phyloP scores from a whole-genome alignment of 1,140 invertebrate species.

The Teleopsis dalmanni region DNA sequence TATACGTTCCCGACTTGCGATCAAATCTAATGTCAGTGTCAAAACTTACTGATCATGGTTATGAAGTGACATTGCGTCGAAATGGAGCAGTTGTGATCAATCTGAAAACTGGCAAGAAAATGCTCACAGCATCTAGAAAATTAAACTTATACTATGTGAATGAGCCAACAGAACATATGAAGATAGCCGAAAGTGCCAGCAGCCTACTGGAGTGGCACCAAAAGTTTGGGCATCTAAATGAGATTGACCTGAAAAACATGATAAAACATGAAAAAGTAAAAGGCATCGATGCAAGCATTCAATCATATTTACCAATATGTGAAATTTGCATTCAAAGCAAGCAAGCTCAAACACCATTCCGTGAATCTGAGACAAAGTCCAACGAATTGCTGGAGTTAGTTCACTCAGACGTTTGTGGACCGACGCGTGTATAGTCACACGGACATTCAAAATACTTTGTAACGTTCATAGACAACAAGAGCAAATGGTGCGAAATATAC shows the following conservation, averaged over 20 bases:
- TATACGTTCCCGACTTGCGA: constrained; percentile 1
- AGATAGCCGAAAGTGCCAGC: too few species aligned
- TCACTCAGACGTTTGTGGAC: constrained; percentile 40
- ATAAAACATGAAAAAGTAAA: too few species aligned
- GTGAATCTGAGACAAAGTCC: not conserved
- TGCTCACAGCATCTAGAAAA: too few species aligned
- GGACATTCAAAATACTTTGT: constrained; percentile 35
- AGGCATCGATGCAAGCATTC: too few species aligned
- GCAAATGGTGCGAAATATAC: constrained; percentile 22
- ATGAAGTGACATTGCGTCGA: not conserved
- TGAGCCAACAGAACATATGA: too few species aligned
- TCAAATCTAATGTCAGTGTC: not conserved
- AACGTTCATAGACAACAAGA: constrained; percentile 43
- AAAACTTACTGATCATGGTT: constrained; percentile 2
- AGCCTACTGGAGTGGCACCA: too few species aligned
- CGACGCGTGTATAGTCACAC: constrained; percentile 33
- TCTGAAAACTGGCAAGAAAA: too few species aligned
- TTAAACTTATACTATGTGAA: too few species aligned
- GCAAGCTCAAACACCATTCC: not conserved
- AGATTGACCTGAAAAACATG: too few species aligned
- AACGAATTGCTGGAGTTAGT: constrained; percentile 29
- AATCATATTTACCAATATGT: too few species aligned
- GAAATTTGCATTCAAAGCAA: not conserved
- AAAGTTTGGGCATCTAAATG: too few species aligned
- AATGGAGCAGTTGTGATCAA: too few species aligned